phyloP scores from a whole-genome alignment of 2,113 vertebrate genomes.

The Oncorhynchus masou region DNA sequence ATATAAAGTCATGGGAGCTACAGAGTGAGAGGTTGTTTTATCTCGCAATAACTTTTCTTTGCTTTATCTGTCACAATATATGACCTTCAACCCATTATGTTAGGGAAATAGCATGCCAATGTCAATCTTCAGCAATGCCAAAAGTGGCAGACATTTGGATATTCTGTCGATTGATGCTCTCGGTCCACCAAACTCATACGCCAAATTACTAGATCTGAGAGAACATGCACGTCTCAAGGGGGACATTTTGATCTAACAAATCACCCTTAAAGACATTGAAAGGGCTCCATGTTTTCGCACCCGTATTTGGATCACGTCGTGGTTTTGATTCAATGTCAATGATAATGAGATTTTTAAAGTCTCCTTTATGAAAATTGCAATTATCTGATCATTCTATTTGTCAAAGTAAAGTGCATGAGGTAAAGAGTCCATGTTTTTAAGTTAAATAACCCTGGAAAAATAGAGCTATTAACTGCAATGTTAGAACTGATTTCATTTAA shows the following conservation, averaged over 20 bases:
- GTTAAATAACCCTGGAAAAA: too few species aligned
- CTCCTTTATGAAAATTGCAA: too few species aligned
- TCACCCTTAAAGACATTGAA: neutral
- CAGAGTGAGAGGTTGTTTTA: neutral
- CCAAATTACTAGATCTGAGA: constrained; percentile 5
- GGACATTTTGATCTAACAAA: neutral
- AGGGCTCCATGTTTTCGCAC: neutral
- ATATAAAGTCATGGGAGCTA: neutral
- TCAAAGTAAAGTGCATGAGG: too few species aligned
- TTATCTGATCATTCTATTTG: too few species aligned
- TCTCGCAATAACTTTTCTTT: neutral
- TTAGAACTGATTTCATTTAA: too few species aligned
- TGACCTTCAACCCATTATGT: neutral
- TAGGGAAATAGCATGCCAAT: neutral
- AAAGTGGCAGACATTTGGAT: constrained; percentile 15
- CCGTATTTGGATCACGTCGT: neutral
- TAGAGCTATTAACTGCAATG: too few species aligned
- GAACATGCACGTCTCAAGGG: neutral
- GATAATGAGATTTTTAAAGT: too few species aligned
- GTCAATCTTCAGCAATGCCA: neutral
- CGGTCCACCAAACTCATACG: neutral
- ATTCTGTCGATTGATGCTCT: neutral
- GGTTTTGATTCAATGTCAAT: neutral
- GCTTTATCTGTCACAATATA: neutral
- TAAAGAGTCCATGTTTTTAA: too few species aligned